Percentiles rank a stretch among this genome's conserved stretches.
Evolutionary conservation across 2,888 invertebrate genomes (phyloP).

Genomic region (Hypercompe scribonia): DNA sequence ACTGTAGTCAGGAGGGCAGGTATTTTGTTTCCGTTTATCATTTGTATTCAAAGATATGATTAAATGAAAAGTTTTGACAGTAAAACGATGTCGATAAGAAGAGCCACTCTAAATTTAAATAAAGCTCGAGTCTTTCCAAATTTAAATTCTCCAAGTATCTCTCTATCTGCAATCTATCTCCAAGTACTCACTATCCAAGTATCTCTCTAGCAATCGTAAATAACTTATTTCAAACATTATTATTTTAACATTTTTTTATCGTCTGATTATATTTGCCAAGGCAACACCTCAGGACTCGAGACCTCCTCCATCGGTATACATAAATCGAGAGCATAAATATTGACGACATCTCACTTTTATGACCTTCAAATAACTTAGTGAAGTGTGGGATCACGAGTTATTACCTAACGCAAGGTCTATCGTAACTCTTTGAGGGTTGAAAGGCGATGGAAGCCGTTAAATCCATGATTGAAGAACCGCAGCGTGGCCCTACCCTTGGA

Average conservation of each 20-base stretch:
- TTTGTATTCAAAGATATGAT: conserved; percentile 54
- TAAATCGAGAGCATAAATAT: conserved; percentile 32
- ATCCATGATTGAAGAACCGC: conserved; percentile 50
- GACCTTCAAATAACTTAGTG: conserved; percentile 29
- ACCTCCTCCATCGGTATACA: conserved; percentile 6
- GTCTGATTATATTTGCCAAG: neutral
- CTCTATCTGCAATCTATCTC: neutral
- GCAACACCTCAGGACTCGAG: neutral
- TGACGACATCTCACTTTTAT: conserved; percentile 41
- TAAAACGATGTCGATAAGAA: conserved; percentile 11
- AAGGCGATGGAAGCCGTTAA: conserved; percentile 47
- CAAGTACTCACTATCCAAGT: neutral
- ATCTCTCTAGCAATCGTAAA: neutral
- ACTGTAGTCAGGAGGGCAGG: conserved; percentile 57
- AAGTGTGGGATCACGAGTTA: conserved; percentile 40
- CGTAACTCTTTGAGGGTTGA: conserved; percentile 48
- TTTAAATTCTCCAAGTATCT: neutral
- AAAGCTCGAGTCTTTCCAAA: neutral
- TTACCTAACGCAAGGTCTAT: conserved; percentile 43
- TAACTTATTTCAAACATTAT: neutral
- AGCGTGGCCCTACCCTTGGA: conserved; percentile 29
- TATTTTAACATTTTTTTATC: neutral
- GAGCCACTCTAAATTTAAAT: neutral
- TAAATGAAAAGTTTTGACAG: conserved; percentile 52
- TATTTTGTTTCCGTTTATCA: conserved; percentile 61